Percentiles rank a stretch among this genome's conserved stretches.
These are phyloP conservation scores for Saccopteryx bilineata DNA, from an alignment of 2,113 vertebrate species.

Conservation along the genomic window DNA sequence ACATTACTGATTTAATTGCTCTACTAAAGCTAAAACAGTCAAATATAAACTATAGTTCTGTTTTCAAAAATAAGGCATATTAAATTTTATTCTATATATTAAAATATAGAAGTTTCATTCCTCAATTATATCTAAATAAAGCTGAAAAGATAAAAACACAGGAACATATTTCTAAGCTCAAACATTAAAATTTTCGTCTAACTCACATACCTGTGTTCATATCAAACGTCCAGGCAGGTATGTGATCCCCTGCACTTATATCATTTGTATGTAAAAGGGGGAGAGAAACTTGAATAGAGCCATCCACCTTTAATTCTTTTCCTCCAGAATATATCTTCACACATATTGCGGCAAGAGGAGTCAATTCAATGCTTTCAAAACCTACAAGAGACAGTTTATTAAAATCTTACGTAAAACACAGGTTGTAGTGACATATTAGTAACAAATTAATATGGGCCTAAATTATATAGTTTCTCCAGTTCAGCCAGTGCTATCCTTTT, in stretches of 20 bases:
- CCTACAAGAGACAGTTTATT: slow-evolving; percentile 83
- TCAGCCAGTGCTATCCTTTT: not conserved
- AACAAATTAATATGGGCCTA: not conserved
- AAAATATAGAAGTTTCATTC: not conserved
- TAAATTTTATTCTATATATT: not conserved
- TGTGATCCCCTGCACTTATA: slow-evolving; percentile 88
- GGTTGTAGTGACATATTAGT: not conserved
- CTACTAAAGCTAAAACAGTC: not conserved
- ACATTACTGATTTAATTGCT: not conserved
- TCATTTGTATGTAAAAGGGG: slow-evolving; percentile 88
- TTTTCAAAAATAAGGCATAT: not conserved
- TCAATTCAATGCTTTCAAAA: slow-evolving; percentile 91
- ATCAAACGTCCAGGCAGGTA: slow-evolving; percentile 96
- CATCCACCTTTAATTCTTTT: slow-evolving; percentile 91
- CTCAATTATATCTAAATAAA: not conserved
- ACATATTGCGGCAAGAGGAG: slow-evolving; percentile 92
- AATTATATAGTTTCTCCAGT: slow-evolving; percentile 26
- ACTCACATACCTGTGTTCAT: slow-evolving; percentile 91
- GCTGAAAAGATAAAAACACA: not conserved
- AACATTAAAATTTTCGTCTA: not conserved
- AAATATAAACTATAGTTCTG: not conserved
- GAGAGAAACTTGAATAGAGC: slow-evolving; percentile 93
- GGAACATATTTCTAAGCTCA: not conserved
- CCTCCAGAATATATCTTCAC: slow-evolving; percentile 90
- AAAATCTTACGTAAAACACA: not conserved